Conservation (phyloP, 2,797 vertebrate species). For the Psittacula derbiana region DNA sequence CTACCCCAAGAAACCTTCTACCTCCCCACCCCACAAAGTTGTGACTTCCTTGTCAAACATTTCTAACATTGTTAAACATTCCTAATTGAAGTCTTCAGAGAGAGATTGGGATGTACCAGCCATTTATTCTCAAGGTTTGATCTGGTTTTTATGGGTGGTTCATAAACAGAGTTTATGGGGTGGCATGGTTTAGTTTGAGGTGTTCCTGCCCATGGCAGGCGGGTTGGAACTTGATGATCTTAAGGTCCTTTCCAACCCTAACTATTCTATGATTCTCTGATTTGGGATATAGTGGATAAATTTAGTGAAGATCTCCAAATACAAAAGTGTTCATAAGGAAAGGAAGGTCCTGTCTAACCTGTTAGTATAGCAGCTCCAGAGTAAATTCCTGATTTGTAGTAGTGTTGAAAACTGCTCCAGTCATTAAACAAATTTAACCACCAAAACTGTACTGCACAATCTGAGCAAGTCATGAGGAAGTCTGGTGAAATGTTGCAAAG, state of each 20-base stretch:
- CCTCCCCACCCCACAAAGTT: accelerated
- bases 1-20: neutral
- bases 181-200: no score
- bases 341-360: neutral
- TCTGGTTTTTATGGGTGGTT: neutral
- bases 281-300: neutral
- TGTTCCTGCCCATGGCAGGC: no score
- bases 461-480: neutral
- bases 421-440: neutral
- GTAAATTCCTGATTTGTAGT: neutral
- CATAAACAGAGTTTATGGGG: neutral
- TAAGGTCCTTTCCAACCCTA: no score
- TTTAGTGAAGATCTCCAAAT: neutral
- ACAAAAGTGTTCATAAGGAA: neutral
- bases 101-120: neutral
- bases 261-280: no score
- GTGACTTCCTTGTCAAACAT: neutral
- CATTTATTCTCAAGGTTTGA: neutral
- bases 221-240: no score
- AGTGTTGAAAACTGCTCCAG: neutral
- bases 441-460: neutral
- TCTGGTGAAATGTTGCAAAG: neutral
- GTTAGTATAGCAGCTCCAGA: neutral
- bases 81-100: neutral
- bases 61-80: neutral